Evolutionary conservation across 2,113 vertebrate species (phyloP).

Genomic region (Chelonoidis abingdonii): DNA sequence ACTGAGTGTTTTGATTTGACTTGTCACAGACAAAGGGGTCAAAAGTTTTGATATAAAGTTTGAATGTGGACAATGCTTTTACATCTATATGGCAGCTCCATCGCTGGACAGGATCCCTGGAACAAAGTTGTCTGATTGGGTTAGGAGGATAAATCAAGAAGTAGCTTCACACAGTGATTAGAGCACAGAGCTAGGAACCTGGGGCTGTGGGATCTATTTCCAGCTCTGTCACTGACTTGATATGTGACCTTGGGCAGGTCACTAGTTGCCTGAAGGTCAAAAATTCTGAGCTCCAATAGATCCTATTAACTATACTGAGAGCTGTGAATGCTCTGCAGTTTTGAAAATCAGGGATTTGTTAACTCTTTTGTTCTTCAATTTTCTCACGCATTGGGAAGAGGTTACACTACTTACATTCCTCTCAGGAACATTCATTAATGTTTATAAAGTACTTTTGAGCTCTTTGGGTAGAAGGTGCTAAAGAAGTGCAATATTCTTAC

Average conservation of each 20-base stretch:
- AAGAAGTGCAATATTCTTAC: background rate
- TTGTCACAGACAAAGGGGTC: background rate
- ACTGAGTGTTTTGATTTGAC: background rate
- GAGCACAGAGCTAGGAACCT: background rate
- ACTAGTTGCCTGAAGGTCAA: background rate
- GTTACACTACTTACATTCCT: background rate
- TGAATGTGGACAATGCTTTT: background rate
- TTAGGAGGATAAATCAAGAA: background rate
- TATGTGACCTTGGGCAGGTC: background rate
- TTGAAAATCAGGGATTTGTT: background rate
- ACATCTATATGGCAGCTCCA: background rate
- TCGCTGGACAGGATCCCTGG: background rate
- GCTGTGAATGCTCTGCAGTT: background rate
- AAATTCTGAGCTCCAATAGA: background rate
- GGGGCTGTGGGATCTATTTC: background rate
- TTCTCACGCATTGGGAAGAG: background rate
- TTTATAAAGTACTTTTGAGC: background rate
- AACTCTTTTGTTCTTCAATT: background rate
- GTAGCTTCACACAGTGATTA: background rate
- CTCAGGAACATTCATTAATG: background rate
- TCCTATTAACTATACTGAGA: background rate
- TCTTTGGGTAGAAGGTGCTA: background rate
- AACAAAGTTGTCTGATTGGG: too few relatives aligned
- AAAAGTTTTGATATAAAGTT: background rate
- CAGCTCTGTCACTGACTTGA: background rate